Percentiles rank a stretch among this genome's conserved stretches.
Conservation (phyloP, 2,888 invertebrate species). For the Punctoribates punctum region DNA sequence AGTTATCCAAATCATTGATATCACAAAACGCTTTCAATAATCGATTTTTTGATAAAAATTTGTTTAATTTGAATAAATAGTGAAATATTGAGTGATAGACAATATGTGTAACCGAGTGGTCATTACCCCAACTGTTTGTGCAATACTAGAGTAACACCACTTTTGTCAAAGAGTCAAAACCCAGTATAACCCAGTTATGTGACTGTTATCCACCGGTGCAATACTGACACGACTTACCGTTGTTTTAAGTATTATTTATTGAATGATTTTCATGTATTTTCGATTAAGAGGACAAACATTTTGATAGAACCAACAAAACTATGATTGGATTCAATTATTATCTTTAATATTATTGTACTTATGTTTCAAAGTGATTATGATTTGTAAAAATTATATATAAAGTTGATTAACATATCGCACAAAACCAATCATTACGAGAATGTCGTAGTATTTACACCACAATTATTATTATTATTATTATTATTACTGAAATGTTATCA, state of each 20-base stretch:
- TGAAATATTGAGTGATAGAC: constrained; percentile 1
- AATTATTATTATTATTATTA: constrained; percentile 33
- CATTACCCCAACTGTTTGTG: not conserved
- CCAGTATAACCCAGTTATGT: too few relatives aligned
- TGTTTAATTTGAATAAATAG: not conserved
- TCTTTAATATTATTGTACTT: constrained; percentile 26
- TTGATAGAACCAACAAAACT: too few relatives aligned
- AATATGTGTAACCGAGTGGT: not conserved
- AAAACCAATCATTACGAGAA: constrained; percentile 16
- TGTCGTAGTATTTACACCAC: constrained; percentile 29
- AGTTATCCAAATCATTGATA: constrained; percentile 1
- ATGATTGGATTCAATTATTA: not conserved
- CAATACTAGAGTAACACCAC: constrained; percentile 1
- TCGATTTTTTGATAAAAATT: not conserved
- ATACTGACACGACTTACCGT: not conserved
- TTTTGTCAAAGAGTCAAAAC: not conserved
- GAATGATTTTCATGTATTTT: not conserved
- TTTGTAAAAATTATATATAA: constrained; percentile 24
- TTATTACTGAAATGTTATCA: constrained; percentile 19
- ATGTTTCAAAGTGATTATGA: constrained; percentile 1
- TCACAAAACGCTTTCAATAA: not conserved
- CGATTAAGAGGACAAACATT: not conserved
- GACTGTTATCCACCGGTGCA: constrained; percentile 14
- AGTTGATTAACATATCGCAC: constrained; percentile 26
- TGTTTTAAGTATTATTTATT: constrained; percentile 2